Evolutionary conservation across 2,888 invertebrate genomes (phyloP), one percentile per base, ranked within the genome.

Genomic region (Didymodactylos carnosus): DNA sequence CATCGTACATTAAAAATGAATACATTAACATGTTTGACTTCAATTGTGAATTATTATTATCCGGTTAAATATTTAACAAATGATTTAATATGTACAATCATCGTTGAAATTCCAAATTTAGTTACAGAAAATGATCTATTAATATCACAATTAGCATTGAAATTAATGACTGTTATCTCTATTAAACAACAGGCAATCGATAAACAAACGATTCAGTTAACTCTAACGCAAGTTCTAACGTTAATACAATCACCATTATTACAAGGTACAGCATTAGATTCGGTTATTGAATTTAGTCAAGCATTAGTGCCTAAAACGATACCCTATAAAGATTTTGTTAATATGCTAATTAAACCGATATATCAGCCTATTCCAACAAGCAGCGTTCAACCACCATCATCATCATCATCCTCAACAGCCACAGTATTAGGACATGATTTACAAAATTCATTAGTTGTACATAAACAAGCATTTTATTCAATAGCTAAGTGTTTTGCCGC

Each of bases 401-500:
- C 46, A 25, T 29, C n/a, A 19, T 70, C 41, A 41, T 49, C 23
- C 16, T 8, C 46, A 25, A 39, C 27, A 62, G 40, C 75, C 8
- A 49, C 16, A 19, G 69, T n/a, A 39, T 16, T 35, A 14, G 25
- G 27, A 7, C 77, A 76, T 25, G 70, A 77, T 7, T 51, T 77
- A 29, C 78, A 76, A 62, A 73, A 78, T 40, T 76, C 77, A 3
- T 78, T 80, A 71, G 79, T 80, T 40, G 79, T 82, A 41, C 83
- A 82, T 77, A 81, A 81, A 79, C 82, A 82, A 84, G 94, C 94
- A 25, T 94, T 91, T 85, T 92, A 94, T 84, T 94, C 94, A 35
- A 87, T 97, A 79, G 94, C 97, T 10, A 94, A 95, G 83, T 94
- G 94, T 83, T 92, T 94, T 73, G 94, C 95, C 10, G 92, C 93